Evolutionary conservation across 2,888 invertebrate genomes (phyloP), one percentile per base, ranked within the genome.

Genomic region (Adelphocoris suturalis): DNA sequence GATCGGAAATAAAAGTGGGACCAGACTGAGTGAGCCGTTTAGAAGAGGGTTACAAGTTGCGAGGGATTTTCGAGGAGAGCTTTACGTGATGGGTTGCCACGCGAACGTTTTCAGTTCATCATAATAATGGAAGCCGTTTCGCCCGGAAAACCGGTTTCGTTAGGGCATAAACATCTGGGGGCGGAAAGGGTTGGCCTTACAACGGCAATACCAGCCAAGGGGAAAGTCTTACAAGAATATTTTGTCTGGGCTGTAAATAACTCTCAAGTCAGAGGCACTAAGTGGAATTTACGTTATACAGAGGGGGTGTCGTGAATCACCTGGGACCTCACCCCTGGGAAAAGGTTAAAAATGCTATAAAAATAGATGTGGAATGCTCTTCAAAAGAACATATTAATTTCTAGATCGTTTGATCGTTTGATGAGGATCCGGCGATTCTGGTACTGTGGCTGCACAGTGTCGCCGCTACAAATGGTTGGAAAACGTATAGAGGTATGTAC

Each of bases 111-210:
- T 61, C 61, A 13, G 52, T 52, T 52, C 52, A 52, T 61, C 61
- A 61, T 61, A 61, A 61, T 61, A 61, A 19, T 61, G 61, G 61
- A 61, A 61, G 19, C 61, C 19, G 61, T 61, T 61, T 61, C 19
- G 19, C 61, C 61, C 37, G 37, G n/a, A 61, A 14, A 61, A 61
- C n/a, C 1, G 61, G 14, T 61, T 61, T 61, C n/a, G n/a, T 61
- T 19, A 52, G 19, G 19, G 61, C 13, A 52, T 52, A 52, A 52
- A 52, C 52, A 52, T 52, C 52, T 11, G 52, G 52, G 13, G 12
- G 52, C 2, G 52, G 16, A 52, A 52, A 16, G 52, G 52, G 52
- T 52, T 52, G 52, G 5, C 14, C 52, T 52, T 52, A 52, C 52
- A 16, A 37, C 37, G 37, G 37, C 37, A 37, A 37, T 37, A 37